A percentile compares a stretch with the other conserved stretches of the same genome.
Evolutionary conservation across 2,113 vertebrate genomes (phyloP).

Genomic region (Sphyrna mokarran): DNA sequence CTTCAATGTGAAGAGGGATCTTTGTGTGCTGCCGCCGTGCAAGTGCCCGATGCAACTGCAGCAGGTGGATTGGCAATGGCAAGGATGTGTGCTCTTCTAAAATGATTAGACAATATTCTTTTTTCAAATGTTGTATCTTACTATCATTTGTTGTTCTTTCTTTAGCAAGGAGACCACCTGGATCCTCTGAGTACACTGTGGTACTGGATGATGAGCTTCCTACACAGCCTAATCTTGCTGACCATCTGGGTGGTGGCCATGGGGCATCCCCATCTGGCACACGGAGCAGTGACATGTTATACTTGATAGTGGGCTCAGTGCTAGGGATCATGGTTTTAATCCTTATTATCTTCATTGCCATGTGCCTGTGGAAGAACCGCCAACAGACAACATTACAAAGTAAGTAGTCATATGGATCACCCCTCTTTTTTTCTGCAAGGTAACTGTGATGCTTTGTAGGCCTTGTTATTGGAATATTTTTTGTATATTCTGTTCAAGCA

Average conservation of each 20-base stretch:
- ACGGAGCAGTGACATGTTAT: conserved; percentile 71
- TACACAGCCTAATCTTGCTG: conserved; percentile 42
- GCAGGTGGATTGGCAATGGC: neutral
- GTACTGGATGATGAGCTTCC: conserved; percentile 59
- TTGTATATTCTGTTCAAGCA: neutral
- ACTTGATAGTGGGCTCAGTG: conserved; percentile 84
- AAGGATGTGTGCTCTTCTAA: neutral
- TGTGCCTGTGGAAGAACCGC: conserved; percentile 90
- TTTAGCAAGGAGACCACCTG: conserved; percentile 58
- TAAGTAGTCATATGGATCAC: conserved; percentile 56
- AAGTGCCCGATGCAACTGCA: neutral
- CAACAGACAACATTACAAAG: conserved; percentile 83
- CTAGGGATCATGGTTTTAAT: conserved; percentile 89
- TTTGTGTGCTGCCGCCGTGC: too few relatives aligned
- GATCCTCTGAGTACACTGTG: conserved; percentile 69
- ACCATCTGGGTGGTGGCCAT: neutral
- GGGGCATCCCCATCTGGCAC: conserved; percentile 44
- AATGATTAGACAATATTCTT: neutral
- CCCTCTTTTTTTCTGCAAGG: neutral
- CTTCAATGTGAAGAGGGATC: neutral
- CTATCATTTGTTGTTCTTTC: conserved; percentile 23
- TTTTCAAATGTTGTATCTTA: neutral
- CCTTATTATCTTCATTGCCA: conserved; percentile 82
- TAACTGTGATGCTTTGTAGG: neutral
- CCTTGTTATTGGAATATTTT: neutral